Evolutionary conservation across 1,140 invertebrate genomes (phyloP).

Genomic region (Tribolium castaneum): DNA sequence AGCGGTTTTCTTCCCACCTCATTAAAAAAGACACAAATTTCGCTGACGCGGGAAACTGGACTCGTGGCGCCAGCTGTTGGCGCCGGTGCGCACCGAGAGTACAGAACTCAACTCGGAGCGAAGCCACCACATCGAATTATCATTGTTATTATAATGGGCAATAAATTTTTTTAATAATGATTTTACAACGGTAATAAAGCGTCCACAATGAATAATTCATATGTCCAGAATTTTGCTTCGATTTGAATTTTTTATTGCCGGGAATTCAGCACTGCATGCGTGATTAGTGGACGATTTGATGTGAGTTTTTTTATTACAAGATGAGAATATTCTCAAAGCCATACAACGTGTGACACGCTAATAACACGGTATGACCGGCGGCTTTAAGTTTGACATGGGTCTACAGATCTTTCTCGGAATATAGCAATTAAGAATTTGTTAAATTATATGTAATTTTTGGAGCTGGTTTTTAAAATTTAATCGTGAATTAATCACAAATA

Average conservation of each 20-base stretch:
- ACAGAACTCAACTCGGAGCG: neutral
- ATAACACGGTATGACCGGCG: slow-evolving; percentile 55
- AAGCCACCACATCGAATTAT: neutral
- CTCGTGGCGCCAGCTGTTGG: neutral
- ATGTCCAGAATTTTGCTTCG: neutral
- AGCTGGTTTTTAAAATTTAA: slow-evolving; percentile 49
- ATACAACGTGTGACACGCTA: slow-evolving; percentile 53
- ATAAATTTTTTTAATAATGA: neutral
- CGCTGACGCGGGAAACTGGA: neutral
- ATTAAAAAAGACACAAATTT: neutral
- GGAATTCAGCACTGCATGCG: slow-evolving; percentile 21
- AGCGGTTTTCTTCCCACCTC: neutral
- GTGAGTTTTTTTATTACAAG: slow-evolving; percentile 13
- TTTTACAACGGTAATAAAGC: neutral
- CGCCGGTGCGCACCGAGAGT: neutral
- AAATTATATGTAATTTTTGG: slow-evolving; percentile 58
- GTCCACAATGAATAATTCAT: neutral
- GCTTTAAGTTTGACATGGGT: slow-evolving; percentile 56
- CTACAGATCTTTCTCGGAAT: slow-evolving; percentile 54
- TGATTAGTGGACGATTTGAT: slow-evolving; percentile 24
- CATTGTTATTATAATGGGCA: neutral
- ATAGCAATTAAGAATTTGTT: slow-evolving; percentile 58
- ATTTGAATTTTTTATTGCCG: neutral
- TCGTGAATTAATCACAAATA: slow-evolving; percentile 54
- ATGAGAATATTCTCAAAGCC: slow-evolving; percentile 35